phyloP scores from a whole-genome alignment of 2,797 vertebrate species.

The Hylomyscus alleni region DNA sequence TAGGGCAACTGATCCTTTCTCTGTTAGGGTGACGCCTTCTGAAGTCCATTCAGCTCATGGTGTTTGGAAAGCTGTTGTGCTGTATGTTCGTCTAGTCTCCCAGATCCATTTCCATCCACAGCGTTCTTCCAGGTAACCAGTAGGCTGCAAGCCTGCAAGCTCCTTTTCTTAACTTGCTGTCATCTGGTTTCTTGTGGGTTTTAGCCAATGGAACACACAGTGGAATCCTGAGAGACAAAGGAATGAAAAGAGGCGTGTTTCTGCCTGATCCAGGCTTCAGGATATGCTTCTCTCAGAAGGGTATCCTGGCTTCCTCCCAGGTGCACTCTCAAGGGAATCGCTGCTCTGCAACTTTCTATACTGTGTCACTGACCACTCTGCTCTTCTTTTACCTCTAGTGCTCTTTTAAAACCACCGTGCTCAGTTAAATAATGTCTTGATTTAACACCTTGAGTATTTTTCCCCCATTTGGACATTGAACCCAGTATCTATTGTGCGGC shows the following conservation, averaged over 20 bases:
- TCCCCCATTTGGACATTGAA: not conserved
- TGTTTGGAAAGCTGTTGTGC: slow-evolving; percentile 6
- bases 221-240: not conserved
- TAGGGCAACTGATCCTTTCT: not conserved
- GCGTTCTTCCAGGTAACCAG: not conserved
- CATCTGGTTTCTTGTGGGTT: not conserved
- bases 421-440: not conserved
- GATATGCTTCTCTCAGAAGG: not conserved
- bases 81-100: not conserved
- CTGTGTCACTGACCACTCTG: not conserved
- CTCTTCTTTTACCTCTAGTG: not conserved
- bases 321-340: not conserved
- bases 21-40: not conserved
- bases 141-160: not conserved
- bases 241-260: not conserved
- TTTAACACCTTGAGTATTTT: not conserved
- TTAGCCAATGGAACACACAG: not conserved
- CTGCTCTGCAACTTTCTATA: not conserved
- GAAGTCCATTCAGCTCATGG: not conserved
- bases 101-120: not conserved
- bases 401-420: not conserved
- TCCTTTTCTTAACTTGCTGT: slow-evolving; percentile 4
- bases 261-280: not conserved
- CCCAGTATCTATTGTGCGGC: not conserved
- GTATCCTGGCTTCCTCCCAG: not conserved